Base-by-base conservation (phyloP, 2,888 invertebrate genomes). In the Sialis lutaria region DNA sequence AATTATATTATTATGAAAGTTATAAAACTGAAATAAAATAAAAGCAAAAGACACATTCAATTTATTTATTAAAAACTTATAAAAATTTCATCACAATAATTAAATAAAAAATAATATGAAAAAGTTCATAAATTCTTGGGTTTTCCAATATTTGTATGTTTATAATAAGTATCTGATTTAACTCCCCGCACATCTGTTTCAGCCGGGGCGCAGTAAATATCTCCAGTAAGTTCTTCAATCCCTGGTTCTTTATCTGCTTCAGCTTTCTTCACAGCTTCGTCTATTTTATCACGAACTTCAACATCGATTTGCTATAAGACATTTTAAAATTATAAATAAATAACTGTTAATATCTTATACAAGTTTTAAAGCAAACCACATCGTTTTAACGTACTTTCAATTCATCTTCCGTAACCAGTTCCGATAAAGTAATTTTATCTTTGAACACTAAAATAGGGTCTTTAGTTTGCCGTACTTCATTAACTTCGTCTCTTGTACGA, bases 371-470 rank as follows among this genome's bases (percentile, higher is more conserved):
- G n/a, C n/a, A n/a, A n/a, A n/a, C n/a, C n/a, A n/a, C n/a, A n/a
- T n/a, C n/a, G n/a, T n/a, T n/a, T n/a, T n/a, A n/a, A n/a, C n/a
- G 22, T 56, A 89, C 92, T 79, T 97, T 97, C 5, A 95, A 68
- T 64, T 97, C 92, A 6, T 92, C 93, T 4, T 82, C 74, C 1
- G 83, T 79, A 1, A 76, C 80, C 1, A 98, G 74, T 47, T 82
- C 79, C 33, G 80, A 66, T 45, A 75, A 72, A 10, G 90, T 59
- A 49, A 95, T 79, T 65, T 82, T 80, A 58, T 96, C 93, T 65
- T 88, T 93, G 67, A 96, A 95, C 9, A 86, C 86, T 10, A 89
- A 88, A 56, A 98, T 93, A 10, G 98, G 96, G 69, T 99, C 98
- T 49, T 95, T 73, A 13, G 86, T 92, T 67, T 95, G 90, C 31